Conservation (phyloP, 2,888 invertebrate genomes). For the Serrognathus titanus region DNA sequence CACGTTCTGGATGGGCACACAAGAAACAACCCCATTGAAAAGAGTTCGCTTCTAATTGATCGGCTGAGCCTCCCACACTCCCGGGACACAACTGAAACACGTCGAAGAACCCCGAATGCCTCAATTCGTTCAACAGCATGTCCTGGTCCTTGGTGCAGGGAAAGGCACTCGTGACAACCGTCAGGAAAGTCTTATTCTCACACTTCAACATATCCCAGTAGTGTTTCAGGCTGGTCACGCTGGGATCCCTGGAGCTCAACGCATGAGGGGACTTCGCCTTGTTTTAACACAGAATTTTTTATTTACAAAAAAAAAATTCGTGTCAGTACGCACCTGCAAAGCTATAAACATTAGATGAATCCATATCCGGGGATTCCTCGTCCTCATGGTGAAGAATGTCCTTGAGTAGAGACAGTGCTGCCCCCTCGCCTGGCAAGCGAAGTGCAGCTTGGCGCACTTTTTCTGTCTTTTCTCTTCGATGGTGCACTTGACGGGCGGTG, state of each 20-base stretch:
- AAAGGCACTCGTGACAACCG: conserved; percentile 91
- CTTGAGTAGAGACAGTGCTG: conserved; percentile 84
- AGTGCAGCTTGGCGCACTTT: conserved; percentile 83
- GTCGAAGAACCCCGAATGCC: conserved; percentile 86
- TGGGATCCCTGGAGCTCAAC: conserved; percentile 74
- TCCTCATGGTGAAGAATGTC: conserved; percentile 74
- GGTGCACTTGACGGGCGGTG: conserved; percentile 89
- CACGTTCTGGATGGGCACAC: conserved; percentile 89
- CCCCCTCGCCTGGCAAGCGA: conserved; percentile 81
- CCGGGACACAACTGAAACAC: conserved; percentile 77
- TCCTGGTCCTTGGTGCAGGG: conserved; percentile 90
- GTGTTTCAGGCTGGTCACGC: conserved; percentile 80
- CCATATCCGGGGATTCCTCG: conserved; percentile 83
- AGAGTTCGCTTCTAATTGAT: conserved; percentile 54
- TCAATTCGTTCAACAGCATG: conserved; percentile 77
- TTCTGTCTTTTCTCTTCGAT: conserved; percentile 87
- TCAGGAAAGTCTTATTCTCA: conserved; percentile 84
- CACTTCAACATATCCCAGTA: conserved; percentile 94
- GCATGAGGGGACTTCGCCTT: conserved; percentile 73
- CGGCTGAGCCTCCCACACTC: conserved; percentile 49
- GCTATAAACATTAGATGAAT: conserved; percentile 95
- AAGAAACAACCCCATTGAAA: conserved; percentile 87
- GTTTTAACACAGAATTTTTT: too few species aligned
- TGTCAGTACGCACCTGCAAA: conserved; percentile 71
- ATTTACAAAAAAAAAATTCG: too few species aligned